Evolutionary conservation across 2,113 vertebrate genomes (phyloP), one percentile per base, ranked within the genome.

Genomic region (Anas platyrhynchos): DNA sequence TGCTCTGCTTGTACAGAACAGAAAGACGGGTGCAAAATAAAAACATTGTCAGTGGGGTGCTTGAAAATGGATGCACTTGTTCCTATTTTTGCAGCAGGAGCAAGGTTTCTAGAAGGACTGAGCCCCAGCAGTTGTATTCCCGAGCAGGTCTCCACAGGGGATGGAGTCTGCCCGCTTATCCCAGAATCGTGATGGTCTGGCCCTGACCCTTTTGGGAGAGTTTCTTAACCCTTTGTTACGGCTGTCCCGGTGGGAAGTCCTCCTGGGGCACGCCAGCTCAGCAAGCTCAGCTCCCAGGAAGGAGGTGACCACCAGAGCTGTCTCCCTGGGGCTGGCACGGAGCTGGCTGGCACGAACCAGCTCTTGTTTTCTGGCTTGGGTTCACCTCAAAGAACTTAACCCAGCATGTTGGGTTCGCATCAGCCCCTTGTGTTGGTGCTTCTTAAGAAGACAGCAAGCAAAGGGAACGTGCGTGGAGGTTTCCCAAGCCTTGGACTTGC

Each of bases 1-100:
- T 80, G 50, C 26, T 66, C 6, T 4, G 15, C 55, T 1, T 0
- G 56, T 54, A 3, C 0, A 0, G 75, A 79, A 65, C 78, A 87
- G 46, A 26, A 74, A 61, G 71, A 44, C 69, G 59, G 20, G 20
- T 73, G 46, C 52, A 65, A 44, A 83, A 69, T 23, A 20, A 67
- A 89, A 88, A 63, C 32, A 72, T 10, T 6, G 7, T 31, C 31
- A 25, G 58, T 48, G 43, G 44, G 36, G 4, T 63, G 52, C 13
- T 1, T 81, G 4, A 83, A 81, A 84, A 43, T 3, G 1, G 46
- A 71, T 44, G 7, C 3, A 3, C 1, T 48, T 65, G 61, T 44
- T 93, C 48, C 67, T 77, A 13, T 1, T 78, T 89, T 82, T 77
- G 46, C 46, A 59, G n/a, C 82, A 75, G 56, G 18, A 71, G n/a